Base-by-base conservation (phyloP, 2,113 vertebrate species). In the Lepisosteus osseus region DNA sequence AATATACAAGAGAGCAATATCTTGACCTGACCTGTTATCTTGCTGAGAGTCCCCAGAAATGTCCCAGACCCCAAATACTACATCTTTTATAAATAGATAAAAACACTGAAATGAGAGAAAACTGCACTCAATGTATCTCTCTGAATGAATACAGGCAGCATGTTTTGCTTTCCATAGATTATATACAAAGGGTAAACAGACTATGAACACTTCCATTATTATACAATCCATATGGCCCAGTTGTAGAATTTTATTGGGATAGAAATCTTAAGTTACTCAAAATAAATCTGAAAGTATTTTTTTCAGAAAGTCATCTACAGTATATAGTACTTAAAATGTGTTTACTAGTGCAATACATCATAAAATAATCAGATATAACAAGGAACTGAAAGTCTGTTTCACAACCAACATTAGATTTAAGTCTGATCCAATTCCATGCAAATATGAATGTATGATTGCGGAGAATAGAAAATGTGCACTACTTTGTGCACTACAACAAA, bases 181-280 rank as follows among this genome's bases (percentile, higher is more conserved):
- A 51, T 51, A 6, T 2, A 51, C 41, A 13, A 17, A 9, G 54
- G 80, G 78, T 84, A 74, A 87, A 88, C 86, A 88, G 85, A 78
- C 85, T 75, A 78, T 78, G 47, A 76, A 78, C 85, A 76, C 78
- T 77, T 82, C 83, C 82, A 81, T 87, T 85, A 89, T 87, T 83
- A 85, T 83, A 86, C 87, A 87, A 86, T 61, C 63, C 17, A 61
- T 83, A 76, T 84, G 74, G 73, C 77, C 17, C 61, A 70, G 68
- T 72, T 78, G 82, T 72, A 75, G 75, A 79, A 81, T 82, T 85
- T 82, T 61, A 77, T 84, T 81, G 75, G 80, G 86, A 90, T 89
- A 77, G 72, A 77, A 86, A 90, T 90, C 90, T 81, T 76, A 88
- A 92, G 89, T 90, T 88, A 88, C 89, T 87, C 90, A 88, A 86